A percentile compares a stretch with the other conserved stretches of the same genome.
phyloP scores from a whole-genome alignment of 92 coral and sea anemone species.

The Phymanthus crucifer region DNA sequence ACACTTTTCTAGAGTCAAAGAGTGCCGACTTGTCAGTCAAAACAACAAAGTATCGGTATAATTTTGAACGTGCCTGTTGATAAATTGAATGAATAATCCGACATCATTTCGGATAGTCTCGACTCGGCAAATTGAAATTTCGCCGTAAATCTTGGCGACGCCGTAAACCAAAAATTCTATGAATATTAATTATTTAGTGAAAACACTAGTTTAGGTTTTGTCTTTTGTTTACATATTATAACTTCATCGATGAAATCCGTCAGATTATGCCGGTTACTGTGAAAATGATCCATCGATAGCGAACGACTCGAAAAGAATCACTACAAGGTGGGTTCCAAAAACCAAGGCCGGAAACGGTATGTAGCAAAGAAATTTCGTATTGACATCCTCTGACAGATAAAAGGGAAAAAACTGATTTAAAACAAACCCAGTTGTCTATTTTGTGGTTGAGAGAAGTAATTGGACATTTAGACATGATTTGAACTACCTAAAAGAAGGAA shows the following conservation, averaged over 20 bases:
- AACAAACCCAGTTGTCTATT: conserved; percentile 4
- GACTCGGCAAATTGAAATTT: not conserved
- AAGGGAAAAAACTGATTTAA: not conserved
- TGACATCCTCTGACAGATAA: conserved; percentile 36
- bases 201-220: not conserved
- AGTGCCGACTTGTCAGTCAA: conserved; percentile 7
- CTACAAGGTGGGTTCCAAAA: not conserved
- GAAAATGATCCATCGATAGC: not conserved
- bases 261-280: not conserved
- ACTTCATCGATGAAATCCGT: not conserved
- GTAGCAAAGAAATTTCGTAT: conserved; percentile 10
- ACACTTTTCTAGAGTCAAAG: not conserved
- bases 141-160: not conserved
- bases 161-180: not conserved
- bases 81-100: not conserved
- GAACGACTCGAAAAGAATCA: not conserved
- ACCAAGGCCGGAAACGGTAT: conserved; percentile 8
- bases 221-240: not conserved
- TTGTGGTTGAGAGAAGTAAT: conserved; percentile 8
- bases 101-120: not conserved
- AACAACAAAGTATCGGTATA: conserved; percentile 6
- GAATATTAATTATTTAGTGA: not conserved
- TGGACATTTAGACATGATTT: not conserved
- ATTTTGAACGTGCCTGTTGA: not conserved
- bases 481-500: not conserved